Evolutionary conservation across 2,113 vertebrate species (phyloP).

Genomic region (Upupa epops): DNA sequence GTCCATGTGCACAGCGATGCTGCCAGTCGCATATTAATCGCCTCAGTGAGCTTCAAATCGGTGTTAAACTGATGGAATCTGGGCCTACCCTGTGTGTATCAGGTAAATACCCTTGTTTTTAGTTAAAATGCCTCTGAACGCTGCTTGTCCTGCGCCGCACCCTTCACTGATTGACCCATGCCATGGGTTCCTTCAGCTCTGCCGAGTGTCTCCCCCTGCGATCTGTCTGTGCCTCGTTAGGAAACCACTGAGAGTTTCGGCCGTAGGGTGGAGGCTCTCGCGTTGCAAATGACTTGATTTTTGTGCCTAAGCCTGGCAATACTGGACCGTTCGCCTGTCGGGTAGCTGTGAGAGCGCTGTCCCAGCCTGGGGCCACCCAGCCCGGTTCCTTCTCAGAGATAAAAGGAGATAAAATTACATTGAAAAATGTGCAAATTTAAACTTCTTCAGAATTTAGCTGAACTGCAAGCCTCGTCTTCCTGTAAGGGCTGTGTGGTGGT

Average conservation of each 20-base stretch:
- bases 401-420: background rate
- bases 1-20: too few species aligned
- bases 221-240: background rate
- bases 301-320: too few species aligned
- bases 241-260: too few species aligned
- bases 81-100: too few species aligned
- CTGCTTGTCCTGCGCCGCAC: background rate
- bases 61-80: too few species aligned
- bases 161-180: rapidly evolving
- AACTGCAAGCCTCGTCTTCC: background rate
- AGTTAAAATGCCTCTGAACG: background rate
- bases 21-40: too few species aligned
- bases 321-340: too few species aligned
- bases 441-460: background rate
- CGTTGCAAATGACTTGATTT: too few species aligned
- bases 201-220: background rate
- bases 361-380: rapidly evolving
- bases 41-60: too few species aligned
- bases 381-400: background rate
- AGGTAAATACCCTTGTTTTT: background rate
- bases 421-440: background rate
- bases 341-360: rapidly evolving
- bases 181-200: rapidly evolving
- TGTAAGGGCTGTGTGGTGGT: rapidly evolving
- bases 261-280: too few species aligned